Percentiles rank a stretch among this genome's conserved stretches.
Conservation (phyloP, 2,113 vertebrate species). For the Paralichthys olivaceus region DNA sequence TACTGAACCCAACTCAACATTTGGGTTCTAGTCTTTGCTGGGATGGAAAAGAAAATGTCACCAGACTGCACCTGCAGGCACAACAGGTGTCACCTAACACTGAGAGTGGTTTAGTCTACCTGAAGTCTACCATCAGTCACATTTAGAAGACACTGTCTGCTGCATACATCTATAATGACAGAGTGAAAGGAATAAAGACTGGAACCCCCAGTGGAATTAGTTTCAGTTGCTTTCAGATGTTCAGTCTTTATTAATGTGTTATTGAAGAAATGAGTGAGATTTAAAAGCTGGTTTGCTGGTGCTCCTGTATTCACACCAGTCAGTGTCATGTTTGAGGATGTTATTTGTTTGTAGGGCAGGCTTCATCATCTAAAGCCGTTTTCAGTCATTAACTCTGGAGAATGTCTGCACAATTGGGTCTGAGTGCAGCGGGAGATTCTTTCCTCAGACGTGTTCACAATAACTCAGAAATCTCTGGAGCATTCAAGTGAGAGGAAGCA, state of each 20-base stretch:
- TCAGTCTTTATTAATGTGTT: neutral
- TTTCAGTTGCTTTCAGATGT: neutral
- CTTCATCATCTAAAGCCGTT: neutral
- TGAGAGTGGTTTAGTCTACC: conserved; percentile 11
- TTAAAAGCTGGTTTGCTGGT: neutral
- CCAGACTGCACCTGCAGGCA: conserved; percentile 26
- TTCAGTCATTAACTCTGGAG: no score
- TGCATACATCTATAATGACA: neutral
- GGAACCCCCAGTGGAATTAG: neutral
- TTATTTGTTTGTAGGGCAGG: neutral
- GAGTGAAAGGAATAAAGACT: neutral
- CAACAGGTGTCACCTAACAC: conserved; percentile 28
- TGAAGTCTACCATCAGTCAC: conserved; percentile 12
- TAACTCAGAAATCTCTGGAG: no score
- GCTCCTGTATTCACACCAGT: neutral
- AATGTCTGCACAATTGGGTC: no score
- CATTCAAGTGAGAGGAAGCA: no score
- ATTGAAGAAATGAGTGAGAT: neutral
- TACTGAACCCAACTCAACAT: neutral
- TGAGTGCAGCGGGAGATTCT: no score
- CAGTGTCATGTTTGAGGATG: neutral
- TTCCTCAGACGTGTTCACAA: no score
- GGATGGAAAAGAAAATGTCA: conserved; percentile 10
- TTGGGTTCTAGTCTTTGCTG: conserved; percentile 3
- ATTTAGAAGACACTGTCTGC: conserved; percentile 15